A percentile compares a stretch with the other conserved stretches of the same genome.
Conservation (phyloP, 2,888 invertebrate genomes). For the Dicyrtomina minuta region DNA sequence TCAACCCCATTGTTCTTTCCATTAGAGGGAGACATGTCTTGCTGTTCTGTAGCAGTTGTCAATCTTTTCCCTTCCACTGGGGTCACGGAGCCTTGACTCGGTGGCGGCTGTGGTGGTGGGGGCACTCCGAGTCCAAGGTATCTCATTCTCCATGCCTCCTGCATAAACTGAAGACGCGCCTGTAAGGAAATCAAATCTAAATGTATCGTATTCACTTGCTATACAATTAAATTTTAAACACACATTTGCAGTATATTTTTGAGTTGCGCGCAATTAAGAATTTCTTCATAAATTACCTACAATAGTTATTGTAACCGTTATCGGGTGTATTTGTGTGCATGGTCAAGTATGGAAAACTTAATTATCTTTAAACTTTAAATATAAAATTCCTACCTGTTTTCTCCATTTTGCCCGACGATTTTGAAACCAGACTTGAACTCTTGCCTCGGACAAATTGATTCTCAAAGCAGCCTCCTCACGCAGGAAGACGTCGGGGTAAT, state of each 20-base stretch:
- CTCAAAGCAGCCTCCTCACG: slow-evolving; percentile 88
- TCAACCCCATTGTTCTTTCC: neutral
- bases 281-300: too few relatives aligned
- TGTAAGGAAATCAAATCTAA: slow-evolving; percentile 59
- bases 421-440: slow-evolving; percentile 85
- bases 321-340: too few relatives aligned
- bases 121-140: slow-evolving; percentile 27
- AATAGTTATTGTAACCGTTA: too few relatives aligned
- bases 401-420: slow-evolving; percentile 89
- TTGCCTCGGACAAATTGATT: slow-evolving; percentile 87
- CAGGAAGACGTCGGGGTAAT: slow-evolving; percentile 84
- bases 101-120: slow-evolving; percentile 11
- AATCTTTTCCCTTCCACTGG: slow-evolving; percentile 1
- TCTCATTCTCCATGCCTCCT: slow-evolving; percentile 85
- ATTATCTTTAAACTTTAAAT: neutral
- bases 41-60: neutral
- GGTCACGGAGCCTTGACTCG: neutral
- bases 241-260: too few relatives aligned
- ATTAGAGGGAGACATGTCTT: neutral
- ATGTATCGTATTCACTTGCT: too few relatives aligned
- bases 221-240: too few relatives aligned
- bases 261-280: too few relatives aligned
- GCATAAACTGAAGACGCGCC: slow-evolving; percentile 78
- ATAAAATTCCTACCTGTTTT: slow-evolving; percentile 68
- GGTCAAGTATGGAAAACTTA: too few relatives aligned